Evolutionary conservation across 2,113 vertebrate species (phyloP).

Genomic region (Pseudorasbora parva): DNA sequence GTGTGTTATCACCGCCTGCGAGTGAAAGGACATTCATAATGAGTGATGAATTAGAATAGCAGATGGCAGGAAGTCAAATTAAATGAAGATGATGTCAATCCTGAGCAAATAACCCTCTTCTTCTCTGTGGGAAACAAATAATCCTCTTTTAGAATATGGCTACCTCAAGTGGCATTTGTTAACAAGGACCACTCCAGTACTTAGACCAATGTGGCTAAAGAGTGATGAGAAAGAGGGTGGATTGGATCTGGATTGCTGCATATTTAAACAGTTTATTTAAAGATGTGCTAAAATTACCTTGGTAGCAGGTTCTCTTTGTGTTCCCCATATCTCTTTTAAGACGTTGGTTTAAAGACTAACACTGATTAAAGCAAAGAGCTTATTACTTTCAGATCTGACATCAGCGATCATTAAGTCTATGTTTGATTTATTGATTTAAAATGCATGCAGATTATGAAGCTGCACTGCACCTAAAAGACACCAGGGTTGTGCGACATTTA

Average conservation of each 20-base stretch:
- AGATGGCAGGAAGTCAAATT: slow-evolving; percentile 22
- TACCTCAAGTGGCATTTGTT: slow-evolving; percentile 16
- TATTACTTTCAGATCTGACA: not conserved
- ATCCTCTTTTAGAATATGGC: not conserved
- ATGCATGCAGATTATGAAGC: not conserved
- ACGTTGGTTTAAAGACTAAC: not conserved
- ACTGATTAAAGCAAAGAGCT: not conserved
- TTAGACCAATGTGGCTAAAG: not conserved
- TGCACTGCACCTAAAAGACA: not conserved
- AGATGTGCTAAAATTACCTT: not conserved
- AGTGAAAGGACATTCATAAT: slow-evolving; percentile 12
- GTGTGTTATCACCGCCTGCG: not conserved
- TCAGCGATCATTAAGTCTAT: not conserved
- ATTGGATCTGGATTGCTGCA: slow-evolving; percentile 11
- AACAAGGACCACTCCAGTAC: slow-evolving; percentile 10
- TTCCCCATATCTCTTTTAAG: not conserved
- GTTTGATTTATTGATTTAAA: not conserved
- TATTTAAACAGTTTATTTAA: slow-evolving; percentile 26
- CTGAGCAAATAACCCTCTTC: not conserved
- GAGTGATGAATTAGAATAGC: slow-evolving; percentile 25
- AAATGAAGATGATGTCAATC: slow-evolving; percentile 13
- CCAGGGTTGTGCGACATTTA: not conserved
- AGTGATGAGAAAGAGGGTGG: not conserved
- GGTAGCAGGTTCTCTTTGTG: not conserved
- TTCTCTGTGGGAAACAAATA: slow-evolving; percentile 7